A percentile compares a stretch with the other conserved stretches of the same genome.
Conservation (phyloP, 2,113 vertebrate species). For the Crocuta crocuta region DNA sequence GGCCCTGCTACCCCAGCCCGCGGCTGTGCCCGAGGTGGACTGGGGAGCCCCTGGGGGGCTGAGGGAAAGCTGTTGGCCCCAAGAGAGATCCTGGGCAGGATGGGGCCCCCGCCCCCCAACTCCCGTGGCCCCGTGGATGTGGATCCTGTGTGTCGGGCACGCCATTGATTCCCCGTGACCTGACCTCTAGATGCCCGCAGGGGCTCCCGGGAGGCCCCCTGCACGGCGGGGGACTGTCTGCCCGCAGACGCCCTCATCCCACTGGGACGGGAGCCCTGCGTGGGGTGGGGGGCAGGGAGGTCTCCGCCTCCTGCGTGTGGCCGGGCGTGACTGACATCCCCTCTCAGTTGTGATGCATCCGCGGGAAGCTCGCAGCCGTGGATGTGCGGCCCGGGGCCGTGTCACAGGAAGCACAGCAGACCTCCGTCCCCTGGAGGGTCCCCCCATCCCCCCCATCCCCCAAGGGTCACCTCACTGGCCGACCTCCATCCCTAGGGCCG, state of each 20-base stretch:
- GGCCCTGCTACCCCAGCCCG: neutral
- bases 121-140: too few species aligned
- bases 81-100: neutral
- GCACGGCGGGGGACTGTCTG: too few species aligned
- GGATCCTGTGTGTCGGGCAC: rapidly evolving
- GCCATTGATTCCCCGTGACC: neutral
- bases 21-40: neutral
- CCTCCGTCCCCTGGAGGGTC: neutral
- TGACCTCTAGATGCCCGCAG: neutral
- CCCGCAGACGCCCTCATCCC: neutral
- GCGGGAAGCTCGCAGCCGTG: neutral
- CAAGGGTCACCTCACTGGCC: neutral
- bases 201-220: neutral
- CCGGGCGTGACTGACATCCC: rapidly evolving
- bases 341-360: neutral
- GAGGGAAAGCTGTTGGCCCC: neutral
- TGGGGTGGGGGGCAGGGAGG: neutral
- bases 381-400: rapidly evolving
- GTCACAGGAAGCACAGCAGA: neutral
- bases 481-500: neutral
- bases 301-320: neutral
- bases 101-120: neutral
- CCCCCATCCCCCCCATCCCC: too few species aligned
- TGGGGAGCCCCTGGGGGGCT: neutral
- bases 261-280: neutral